Percentiles rank a stretch among this genome's conserved stretches.
Evolutionary conservation across 2,797 vertebrate species (phyloP).

Genomic region (Nyctalus aviator): DNA sequence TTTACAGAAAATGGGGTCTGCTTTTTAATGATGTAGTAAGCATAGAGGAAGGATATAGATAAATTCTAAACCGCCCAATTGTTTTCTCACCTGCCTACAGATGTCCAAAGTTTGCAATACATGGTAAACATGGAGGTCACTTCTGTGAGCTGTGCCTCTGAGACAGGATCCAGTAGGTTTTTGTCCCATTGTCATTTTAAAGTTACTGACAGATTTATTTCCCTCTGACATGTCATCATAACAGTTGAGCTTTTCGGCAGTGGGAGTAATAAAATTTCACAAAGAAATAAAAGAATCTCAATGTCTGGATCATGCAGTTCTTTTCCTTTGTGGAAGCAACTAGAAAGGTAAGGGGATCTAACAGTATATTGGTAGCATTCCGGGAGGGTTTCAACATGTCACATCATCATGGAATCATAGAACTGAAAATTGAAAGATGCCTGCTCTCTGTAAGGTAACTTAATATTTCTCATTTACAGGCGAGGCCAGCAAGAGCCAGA

Average conservation of each 20-base stretch:
- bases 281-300: conserved; percentile 52
- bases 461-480: neutral
- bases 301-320: neutral
- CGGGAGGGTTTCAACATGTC: conserved; percentile 39
- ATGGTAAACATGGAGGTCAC: neutral
- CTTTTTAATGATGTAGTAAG: conserved; percentile 4
- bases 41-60: neutral
- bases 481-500: neutral
- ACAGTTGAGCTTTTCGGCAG: conserved; percentile 19
- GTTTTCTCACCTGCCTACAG: neutral
- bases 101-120: neutral
- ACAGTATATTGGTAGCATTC: neutral
- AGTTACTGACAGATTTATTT: conserved; percentile 48
- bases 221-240: neutral
- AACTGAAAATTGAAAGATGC: conserved; percentile 28
- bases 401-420: neutral
- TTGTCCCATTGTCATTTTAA: conserved; percentile 27
- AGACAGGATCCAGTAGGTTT: neutral
- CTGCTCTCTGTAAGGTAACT: conserved; percentile 34
- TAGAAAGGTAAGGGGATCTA: conserved; percentile 26
- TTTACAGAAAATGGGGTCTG: conserved; percentile 3
- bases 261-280: conserved; percentile 56
- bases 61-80: neutral
- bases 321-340: conserved; percentile 47
- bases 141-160: neutral